These are phyloP conservation scores for Trissolcus brochymenae DNA, from an alignment of 2,888 invertebrate species.

Conservation along the genomic window DNA sequence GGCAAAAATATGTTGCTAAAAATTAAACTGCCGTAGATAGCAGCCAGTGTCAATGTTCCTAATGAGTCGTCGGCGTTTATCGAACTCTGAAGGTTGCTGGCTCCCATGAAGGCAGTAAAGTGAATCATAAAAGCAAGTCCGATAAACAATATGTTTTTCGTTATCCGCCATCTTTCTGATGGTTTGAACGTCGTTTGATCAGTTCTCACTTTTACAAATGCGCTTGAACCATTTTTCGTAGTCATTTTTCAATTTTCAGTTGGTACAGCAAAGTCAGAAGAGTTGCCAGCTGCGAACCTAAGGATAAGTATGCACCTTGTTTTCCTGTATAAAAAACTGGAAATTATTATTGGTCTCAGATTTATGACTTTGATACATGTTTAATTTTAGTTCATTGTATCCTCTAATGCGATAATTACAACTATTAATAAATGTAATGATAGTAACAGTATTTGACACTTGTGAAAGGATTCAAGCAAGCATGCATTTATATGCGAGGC, in stretches of 20 bases:
- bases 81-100: slow-evolving; percentile 89
- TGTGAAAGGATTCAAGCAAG: slow-evolving; percentile 41
- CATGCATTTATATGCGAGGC: slow-evolving; percentile 30
- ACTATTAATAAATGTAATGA: slow-evolving; percentile 8
- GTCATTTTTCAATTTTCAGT: no score
- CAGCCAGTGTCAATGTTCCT: slow-evolving; percentile 89
- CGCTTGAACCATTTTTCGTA: not conserved
- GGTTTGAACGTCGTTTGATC: slow-evolving; percentile 67
- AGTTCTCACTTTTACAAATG: slow-evolving; percentile 63
- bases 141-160: slow-evolving; percentile 89
- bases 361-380: no score
- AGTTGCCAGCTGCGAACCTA: no score
- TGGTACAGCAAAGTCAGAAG: no score
- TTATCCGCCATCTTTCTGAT: slow-evolving; percentile 85
- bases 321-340: no score
- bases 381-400: not conserved
- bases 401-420: slow-evolving; percentile 12
- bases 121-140: slow-evolving; percentile 94
- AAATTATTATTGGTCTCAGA: no score
- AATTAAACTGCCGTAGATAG: slow-evolving; percentile 91
- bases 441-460: slow-evolving; percentile 26
- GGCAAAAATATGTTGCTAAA: slow-evolving; percentile 93
- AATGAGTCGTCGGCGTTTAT: slow-evolving; percentile 89
- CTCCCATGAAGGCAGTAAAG: slow-evolving; percentile 93
- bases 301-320: no score